A percentile compares a stretch with the other conserved stretches of the same genome.
Conservation (phyloP, 2,797 vertebrate genomes). For the Cyclura pinguis region DNA sequence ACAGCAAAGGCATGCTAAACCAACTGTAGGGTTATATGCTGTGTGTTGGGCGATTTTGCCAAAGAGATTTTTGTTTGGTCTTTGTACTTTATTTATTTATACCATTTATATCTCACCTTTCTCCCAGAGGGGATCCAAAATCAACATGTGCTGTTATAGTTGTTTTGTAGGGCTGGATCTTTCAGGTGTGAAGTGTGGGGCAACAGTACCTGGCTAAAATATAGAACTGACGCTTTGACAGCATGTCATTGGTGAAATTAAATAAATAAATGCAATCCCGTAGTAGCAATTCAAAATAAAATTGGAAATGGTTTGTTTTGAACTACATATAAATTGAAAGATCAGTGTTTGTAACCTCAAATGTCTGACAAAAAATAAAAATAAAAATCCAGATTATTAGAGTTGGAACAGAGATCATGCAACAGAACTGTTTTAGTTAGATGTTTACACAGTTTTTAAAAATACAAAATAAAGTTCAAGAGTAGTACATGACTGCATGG, state of each 20-base stretch:
- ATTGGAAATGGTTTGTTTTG: constrained; percentile 39
- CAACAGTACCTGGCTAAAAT: constrained; percentile 29
- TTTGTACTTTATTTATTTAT: neutral
- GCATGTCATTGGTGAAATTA: constrained; percentile 29
- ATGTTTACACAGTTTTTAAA: constrained; percentile 10
- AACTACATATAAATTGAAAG: neutral
- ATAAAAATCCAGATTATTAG: neutral
- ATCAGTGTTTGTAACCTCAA: constrained; percentile 32
- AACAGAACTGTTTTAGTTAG: constrained; percentile 18
- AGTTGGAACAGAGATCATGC: neutral
- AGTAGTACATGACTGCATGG: neutral
- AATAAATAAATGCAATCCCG: constrained; percentile 46
- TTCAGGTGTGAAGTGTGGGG: neutral
- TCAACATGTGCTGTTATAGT: neutral
- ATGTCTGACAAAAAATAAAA: constrained; percentile 25
- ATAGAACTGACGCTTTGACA: constrained; percentile 21
- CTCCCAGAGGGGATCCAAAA: neutral
- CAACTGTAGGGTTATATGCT: neutral
- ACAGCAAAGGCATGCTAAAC: neutral
- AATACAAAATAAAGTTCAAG: neutral
- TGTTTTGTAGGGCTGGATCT: neutral
- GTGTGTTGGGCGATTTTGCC: neutral
- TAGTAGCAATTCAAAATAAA: constrained; percentile 36
- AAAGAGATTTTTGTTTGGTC: neutral
- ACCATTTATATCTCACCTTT: neutral